Percentiles rank a stretch among this genome's conserved stretches.
Evolutionary conservation across 2,888 invertebrate genomes (phyloP).

Genomic region (Hirtodrosophila trivittata): DNA sequence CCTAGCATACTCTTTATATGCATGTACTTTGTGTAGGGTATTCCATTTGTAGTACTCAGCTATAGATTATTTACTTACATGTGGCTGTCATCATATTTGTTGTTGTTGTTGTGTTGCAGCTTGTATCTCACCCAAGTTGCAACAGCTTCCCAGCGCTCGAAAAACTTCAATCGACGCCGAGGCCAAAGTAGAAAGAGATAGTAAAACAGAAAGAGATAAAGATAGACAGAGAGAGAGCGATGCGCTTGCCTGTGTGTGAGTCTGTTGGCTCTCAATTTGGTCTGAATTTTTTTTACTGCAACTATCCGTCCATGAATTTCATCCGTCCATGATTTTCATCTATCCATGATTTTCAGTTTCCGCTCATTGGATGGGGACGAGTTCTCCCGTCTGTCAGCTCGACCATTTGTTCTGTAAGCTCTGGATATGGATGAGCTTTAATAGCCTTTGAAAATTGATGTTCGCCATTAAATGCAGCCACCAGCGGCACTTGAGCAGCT

Average conservation of each 20-base stretch:
- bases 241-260: slow-evolving; percentile 31
- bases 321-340: slow-evolving; percentile 49
- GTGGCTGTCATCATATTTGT: slow-evolving; percentile 11
- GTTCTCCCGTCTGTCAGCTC: slow-evolving; percentile 19
- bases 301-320: slow-evolving; percentile 52
- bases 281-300: slow-evolving; percentile 9
- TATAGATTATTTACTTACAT: background rate
- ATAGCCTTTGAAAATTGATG: slow-evolving; percentile 61
- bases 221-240: slow-evolving; percentile 3
- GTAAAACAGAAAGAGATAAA: background rate
- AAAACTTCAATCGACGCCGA: slow-evolving; percentile 28
- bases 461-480: slow-evolving; percentile 62
- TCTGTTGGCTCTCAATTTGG: slow-evolving; percentile 37
- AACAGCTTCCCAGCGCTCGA: slow-evolving; percentile 12
- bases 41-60: slow-evolving; percentile 14
- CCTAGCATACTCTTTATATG: slow-evolving; percentile 6
- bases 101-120: slow-evolving; percentile 15
- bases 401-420: slow-evolving; percentile 13
- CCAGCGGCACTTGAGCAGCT: slow-evolving; percentile 28
- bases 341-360: slow-evolving; percentile 54
- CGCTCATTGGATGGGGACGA: slow-evolving; percentile 56
- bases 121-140: background rate
- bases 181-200: background rate
- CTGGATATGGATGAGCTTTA: slow-evolving; percentile 58
- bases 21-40: slow-evolving; percentile 25